Percentiles rank a stretch among this genome's conserved stretches.
Evolutionary conservation across 1,140 invertebrate species (phyloP).

Genomic region (Sminthurides bifidus): DNA sequence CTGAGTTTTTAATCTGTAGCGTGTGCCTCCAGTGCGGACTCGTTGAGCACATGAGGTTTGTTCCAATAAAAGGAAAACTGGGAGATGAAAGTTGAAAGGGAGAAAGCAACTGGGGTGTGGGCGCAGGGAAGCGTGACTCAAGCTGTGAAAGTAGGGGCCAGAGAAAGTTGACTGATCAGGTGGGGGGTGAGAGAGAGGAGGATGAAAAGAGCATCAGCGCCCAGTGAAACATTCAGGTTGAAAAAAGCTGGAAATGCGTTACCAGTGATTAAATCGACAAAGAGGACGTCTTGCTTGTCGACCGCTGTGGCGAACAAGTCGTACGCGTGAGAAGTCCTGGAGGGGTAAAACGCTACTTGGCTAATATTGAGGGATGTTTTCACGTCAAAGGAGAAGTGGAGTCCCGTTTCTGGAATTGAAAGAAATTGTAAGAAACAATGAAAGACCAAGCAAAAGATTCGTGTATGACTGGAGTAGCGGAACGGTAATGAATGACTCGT

Average conservation of each 20-base stretch:
- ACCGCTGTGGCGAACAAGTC: slow-evolving; percentile 60
- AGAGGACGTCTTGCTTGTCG: slow-evolving; percentile 62
- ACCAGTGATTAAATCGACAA: slow-evolving; percentile 60
- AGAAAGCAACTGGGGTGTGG: too few relatives aligned
- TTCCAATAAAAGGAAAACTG: not conserved
- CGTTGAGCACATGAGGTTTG: not conserved
- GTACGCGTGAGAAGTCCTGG: slow-evolving; percentile 59
- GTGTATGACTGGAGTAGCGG: not conserved
- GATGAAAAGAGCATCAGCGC: too few relatives aligned
- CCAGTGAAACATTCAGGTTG: not conserved
- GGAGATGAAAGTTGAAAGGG: too few relatives aligned
- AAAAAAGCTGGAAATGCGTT: slow-evolving; percentile 24
- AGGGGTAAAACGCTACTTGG: slow-evolving; percentile 64
- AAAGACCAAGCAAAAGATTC: not conserved
- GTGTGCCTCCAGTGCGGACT: too few relatives aligned
- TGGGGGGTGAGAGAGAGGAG: too few relatives aligned
- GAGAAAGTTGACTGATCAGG: too few relatives aligned
- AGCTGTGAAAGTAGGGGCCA: too few relatives aligned
- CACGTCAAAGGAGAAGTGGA: slow-evolving; percentile 62
- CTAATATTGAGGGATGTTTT: slow-evolving; percentile 64
- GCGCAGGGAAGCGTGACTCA: too few relatives aligned
- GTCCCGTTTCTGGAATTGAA: slow-evolving; percentile 43
- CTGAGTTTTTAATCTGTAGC: too few relatives aligned
- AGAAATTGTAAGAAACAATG: not conserved
- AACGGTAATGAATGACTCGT: not conserved